phyloP scores from a whole-genome alignment of 2,113 vertebrate genomes.

The Apus apus region DNA sequence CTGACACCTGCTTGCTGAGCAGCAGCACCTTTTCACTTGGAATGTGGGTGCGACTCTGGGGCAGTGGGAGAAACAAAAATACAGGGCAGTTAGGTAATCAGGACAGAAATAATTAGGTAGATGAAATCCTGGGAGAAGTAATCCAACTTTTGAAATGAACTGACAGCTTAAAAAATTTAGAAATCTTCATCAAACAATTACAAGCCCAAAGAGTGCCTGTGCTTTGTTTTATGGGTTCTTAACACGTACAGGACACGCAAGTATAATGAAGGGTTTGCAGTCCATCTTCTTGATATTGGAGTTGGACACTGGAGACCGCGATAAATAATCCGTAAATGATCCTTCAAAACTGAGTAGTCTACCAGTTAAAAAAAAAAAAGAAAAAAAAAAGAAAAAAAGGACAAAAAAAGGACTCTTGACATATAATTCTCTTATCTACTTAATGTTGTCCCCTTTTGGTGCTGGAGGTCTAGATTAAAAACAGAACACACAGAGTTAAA shows the following conservation, averaged over 20 bases:
- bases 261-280: conserved; percentile 71
- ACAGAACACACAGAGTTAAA: neutral
- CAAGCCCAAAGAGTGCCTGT: conserved; percentile 34
- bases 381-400: too few relatives aligned
- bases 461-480: neutral
- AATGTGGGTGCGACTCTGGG: neutral
- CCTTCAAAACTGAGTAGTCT: conserved; percentile 53
- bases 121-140: conserved; percentile 72
- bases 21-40: neutral
- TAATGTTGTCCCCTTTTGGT: neutral
- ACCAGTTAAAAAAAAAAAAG: conserved; percentile 23
- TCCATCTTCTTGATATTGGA: conserved; percentile 69
- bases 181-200: conserved; percentile 78
- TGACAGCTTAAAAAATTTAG: conserved; percentile 78
- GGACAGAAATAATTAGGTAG: conserved; percentile 77
- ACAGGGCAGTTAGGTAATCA: conserved; percentile 69
- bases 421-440: neutral
- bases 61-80: conserved; percentile 56
- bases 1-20: neutral
- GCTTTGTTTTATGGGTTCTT: conserved; percentile 71
- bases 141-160: conserved; percentile 73
- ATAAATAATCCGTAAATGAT: conserved; percentile 69
- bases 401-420: neutral
- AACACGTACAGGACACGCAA: conserved; percentile 50
- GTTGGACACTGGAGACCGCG: conserved; percentile 45